Conservation (phyloP, 1,140 invertebrate species). For the Heterodera schachtii region DNA sequence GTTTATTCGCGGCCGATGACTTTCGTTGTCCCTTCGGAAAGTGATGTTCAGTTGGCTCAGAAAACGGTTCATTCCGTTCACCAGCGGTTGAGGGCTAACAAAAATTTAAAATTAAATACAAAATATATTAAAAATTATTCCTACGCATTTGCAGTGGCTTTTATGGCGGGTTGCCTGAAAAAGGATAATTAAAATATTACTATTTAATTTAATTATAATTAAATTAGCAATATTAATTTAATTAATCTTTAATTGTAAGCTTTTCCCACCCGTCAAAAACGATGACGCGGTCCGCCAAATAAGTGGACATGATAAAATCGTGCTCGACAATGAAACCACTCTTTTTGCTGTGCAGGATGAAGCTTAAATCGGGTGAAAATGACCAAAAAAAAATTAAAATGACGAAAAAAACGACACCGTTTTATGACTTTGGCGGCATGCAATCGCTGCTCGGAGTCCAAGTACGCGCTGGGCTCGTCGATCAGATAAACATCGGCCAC, state of each 20-base stretch:
- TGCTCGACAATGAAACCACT: slow-evolving; percentile 99
- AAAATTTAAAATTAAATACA: neutral
- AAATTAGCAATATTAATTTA: neutral
- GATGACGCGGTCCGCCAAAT: slow-evolving; percentile 95
- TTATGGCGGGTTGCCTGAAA: slow-evolving; percentile 75
- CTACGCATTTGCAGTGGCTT: slow-evolving; percentile 81
- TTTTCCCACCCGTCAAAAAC: slow-evolving; percentile 83
- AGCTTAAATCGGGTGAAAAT: slow-evolving; percentile 72
- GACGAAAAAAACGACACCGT: slow-evolving; percentile 70
- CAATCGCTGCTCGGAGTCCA: slow-evolving; percentile 99
- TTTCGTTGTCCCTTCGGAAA: slow-evolving; percentile 96
- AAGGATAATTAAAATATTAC: too few species aligned
- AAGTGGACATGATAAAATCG: slow-evolving; percentile 99
- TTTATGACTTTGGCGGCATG: slow-evolving; percentile 99
- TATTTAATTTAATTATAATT: too few species aligned
- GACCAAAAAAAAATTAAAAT: slow-evolving; percentile 7
- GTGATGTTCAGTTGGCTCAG: slow-evolving; percentile 94
- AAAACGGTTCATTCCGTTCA: slow-evolving; percentile 98
- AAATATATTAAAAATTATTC: slow-evolving; percentile 39
- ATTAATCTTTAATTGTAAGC: neutral
- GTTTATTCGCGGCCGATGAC: slow-evolving; percentile 96
- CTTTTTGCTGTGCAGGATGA: slow-evolving; percentile 97
- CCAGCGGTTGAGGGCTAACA: slow-evolving; percentile 80
- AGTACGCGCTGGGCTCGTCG: slow-evolving; percentile 97
- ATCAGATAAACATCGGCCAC: slow-evolving; percentile 98